Conservation (phyloP, 2,113 vertebrate species). For the Vulpes lagopus region DNA sequence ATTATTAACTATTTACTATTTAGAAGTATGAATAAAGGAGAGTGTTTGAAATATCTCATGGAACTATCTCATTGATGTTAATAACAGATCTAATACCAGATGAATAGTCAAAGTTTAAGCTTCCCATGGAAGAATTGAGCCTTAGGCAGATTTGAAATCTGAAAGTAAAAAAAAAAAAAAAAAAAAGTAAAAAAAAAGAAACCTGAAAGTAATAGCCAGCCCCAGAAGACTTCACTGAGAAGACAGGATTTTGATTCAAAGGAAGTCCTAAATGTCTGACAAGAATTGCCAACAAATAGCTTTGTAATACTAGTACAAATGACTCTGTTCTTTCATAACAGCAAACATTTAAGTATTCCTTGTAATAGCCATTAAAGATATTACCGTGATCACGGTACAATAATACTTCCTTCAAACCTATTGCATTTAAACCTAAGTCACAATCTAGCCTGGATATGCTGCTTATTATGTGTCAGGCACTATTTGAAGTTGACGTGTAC, state of each 20-base stretch:
- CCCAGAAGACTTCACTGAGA: background rate
- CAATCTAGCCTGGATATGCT: background rate
- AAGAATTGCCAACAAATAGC: background rate
- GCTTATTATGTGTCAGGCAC: background rate
- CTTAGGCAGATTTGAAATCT: background rate
- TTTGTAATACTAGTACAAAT: background rate
- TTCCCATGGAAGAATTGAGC: background rate
- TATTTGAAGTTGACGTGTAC: background rate
- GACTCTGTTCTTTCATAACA: background rate
- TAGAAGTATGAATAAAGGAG: background rate
- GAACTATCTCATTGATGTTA: background rate
- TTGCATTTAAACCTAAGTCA: background rate
- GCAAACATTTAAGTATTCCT: background rate
- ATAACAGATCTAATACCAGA: background rate
- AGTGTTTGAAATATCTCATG: background rate
- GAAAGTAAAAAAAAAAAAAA: background rate
- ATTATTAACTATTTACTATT: background rate
- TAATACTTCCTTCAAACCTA: background rate
- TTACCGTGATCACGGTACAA: background rate
- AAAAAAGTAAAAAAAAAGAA: background rate
- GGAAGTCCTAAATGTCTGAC: background rate
- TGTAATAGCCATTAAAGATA: background rate
- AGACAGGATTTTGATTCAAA: conserved; percentile 21
- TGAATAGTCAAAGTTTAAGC: conserved; percentile 24
- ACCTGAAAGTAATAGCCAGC: background rate